phyloP scores from a whole-genome alignment of 2,113 vertebrate species.

The Pomatostomus ruficeps region DNA sequence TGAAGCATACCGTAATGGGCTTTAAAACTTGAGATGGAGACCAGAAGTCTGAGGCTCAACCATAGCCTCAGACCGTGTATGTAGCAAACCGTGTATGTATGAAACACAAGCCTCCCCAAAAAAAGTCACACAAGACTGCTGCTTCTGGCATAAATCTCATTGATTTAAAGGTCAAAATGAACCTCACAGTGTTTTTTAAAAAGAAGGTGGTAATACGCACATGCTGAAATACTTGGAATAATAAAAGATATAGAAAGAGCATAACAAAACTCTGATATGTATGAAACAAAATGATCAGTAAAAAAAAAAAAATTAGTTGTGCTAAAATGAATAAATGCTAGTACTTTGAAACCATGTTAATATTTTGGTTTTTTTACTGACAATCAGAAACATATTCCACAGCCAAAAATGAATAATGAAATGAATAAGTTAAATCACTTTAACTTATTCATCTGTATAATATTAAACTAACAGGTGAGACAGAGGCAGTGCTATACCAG shows the following conservation, averaged over 20 bases:
- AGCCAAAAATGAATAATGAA: background rate
- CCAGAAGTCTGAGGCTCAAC: conserved; percentile 44
- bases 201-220: background rate
- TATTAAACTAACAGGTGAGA: conserved; percentile 20
- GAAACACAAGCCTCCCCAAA: background rate
- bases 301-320: background rate
- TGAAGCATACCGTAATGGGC: background rate
- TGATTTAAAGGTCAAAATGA: background rate
- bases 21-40: conserved; percentile 54
- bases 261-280: background rate
- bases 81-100: background rate
- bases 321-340: background rate
- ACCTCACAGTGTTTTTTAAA: background rate
- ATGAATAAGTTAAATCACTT: background rate
- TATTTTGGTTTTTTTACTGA: background rate
- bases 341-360: background rate
- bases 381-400: background rate
- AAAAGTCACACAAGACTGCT: background rate
- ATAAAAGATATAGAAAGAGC: background rate
- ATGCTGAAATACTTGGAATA: background rate
- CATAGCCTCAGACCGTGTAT: too few relatives aligned
- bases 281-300: background rate
- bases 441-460: background rate
- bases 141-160: background rate
- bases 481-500: background rate